These are phyloP conservation scores for Hyposoter didymator DNA, from an alignment of 2,888 invertebrate genomes.

Conservation along the genomic window DNA sequence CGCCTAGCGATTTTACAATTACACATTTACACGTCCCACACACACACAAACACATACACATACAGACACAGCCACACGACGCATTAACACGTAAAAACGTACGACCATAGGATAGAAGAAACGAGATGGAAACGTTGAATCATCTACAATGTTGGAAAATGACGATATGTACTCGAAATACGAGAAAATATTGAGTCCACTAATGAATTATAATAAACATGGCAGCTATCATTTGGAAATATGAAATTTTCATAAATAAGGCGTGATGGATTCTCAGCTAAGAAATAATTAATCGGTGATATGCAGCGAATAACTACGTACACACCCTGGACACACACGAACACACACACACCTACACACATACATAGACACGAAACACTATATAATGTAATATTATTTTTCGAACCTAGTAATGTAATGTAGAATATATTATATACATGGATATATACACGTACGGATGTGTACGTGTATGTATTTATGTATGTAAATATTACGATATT, in stretches of 20 bases:
- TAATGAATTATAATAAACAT: slow-evolving; percentile 21
- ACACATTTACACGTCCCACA: slow-evolving; percentile 68
- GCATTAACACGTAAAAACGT: not conserved
- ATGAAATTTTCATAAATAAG: slow-evolving; percentile 16
- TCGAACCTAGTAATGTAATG: slow-evolving; percentile 83
- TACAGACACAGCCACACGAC: not conserved
- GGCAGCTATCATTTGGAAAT: slow-evolving; percentile 43
- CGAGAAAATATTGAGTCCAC: not conserved
- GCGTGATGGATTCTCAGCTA: slow-evolving; percentile 55
- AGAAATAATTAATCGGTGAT: slow-evolving; percentile 68
- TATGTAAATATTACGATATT: slow-evolving; percentile 77
- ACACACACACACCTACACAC: slow-evolving; percentile 71
- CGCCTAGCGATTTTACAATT: slow-evolving; percentile 82
- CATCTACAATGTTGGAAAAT: slow-evolving; percentile 18
- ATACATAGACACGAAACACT: slow-evolving; percentile 76
- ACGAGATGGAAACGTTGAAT: not conserved
- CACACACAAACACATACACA: not conserved
- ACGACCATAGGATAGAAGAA: not conserved
- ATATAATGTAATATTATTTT: slow-evolving; percentile 84
- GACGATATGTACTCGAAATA: not conserved
- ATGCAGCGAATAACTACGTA: slow-evolving; percentile 66
- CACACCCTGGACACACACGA: slow-evolving; percentile 75
- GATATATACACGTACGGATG: slow-evolving; percentile 19
- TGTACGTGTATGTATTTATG: slow-evolving; percentile 47
- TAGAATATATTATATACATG: slow-evolving; percentile 78